A percentile compares a stretch with the other conserved stretches of the same genome.
Evolutionary conservation across 2,888 invertebrate species (phyloP).

Genomic region (Megaustenia siamemsis): DNA sequence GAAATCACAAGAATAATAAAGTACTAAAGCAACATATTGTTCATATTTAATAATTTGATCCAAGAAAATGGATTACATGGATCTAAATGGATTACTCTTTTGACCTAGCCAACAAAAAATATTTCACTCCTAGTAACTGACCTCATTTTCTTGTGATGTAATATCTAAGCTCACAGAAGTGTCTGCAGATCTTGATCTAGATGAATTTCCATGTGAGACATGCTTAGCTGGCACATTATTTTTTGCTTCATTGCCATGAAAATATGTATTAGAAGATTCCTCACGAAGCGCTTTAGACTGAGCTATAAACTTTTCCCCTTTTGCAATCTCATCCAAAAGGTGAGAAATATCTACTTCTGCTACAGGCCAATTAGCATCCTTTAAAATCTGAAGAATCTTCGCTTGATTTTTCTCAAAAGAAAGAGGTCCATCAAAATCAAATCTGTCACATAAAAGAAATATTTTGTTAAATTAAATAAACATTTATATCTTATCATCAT

Average conservation of each 20-base stretch:
- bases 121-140: constrained; percentile 39
- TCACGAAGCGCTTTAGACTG: constrained; percentile 73
- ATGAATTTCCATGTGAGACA: constrained; percentile 7
- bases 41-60: not conserved
- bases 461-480: no score
- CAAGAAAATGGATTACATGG: not conserved
- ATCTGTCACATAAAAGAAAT: constrained; percentile 57
- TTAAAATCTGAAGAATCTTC: constrained; percentile 69
- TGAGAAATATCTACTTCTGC: constrained; percentile 70
- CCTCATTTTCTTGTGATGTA: constrained; percentile 18
- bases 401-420: constrained; percentile 70
- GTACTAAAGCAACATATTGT: not conserved
- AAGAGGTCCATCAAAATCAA: constrained; percentile 67
- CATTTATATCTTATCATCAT: no score
- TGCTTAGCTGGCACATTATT: not conserved
- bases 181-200: constrained; percentile 7
- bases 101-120: constrained; percentile 12
- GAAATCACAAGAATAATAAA: not conserved
- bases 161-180: constrained; percentile 18
- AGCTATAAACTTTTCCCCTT: constrained; percentile 71
- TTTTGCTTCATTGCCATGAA: constrained; percentile 6
- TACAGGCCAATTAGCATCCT: constrained; percentile 74
- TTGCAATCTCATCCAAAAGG: constrained; percentile 75
- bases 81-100: no score
- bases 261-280: constrained; percentile 55